Base-by-base conservation (phyloP, 2,797 vertebrate species). In the Peromyscus aztecus region DNA sequence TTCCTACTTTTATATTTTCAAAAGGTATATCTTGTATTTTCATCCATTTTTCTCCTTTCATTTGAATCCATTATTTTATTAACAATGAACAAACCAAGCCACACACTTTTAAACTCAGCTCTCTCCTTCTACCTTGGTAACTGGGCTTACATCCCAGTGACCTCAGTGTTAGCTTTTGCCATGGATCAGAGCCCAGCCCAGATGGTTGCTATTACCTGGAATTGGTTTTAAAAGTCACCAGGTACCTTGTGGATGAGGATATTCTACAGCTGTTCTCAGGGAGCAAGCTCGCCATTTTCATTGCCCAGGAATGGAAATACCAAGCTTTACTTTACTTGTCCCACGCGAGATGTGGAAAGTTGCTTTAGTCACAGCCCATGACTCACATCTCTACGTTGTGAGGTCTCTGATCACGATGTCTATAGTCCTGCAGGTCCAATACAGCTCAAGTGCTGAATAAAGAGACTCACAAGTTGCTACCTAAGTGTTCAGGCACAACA, bases 151-250 rank as follows among this genome's bases (percentile, higher is more conserved):
- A 96, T 95, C 23, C 31, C 52, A 69, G 11, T 6, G 82, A 91
- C 4, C 2, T 96, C 8, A 69, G 61, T 24, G 49, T 8, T 67
- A 24, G 16, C 0, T 59, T 43, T 96, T 94, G 87, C 82, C 2
- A 61, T 95, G 95, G 73, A 93, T 93, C 89, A 84, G 94, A 67
- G 61, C 94, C 86, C 82, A 94, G 76, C 86, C 69, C 75, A 96
- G 77, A 69, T 97, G 95, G 90, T 96, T 94, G 82, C 40, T 82
- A 93, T 97, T 95, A 97, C 78, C 57, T 97, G 78, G 40, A 49
- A 67, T 65, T 52, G 11, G 90, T 69, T 97, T 94, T 83, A 93
- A 97, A 95, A 96, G 91, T 85, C 65, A 86, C 73, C 85, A 84
- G 52, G 92, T 96, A 82, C 92, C 89, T 37, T 81, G 85, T 27